Base-by-base conservation (phyloP, 2,888 invertebrate genomes). In the Bombyx huttoni region DNA sequence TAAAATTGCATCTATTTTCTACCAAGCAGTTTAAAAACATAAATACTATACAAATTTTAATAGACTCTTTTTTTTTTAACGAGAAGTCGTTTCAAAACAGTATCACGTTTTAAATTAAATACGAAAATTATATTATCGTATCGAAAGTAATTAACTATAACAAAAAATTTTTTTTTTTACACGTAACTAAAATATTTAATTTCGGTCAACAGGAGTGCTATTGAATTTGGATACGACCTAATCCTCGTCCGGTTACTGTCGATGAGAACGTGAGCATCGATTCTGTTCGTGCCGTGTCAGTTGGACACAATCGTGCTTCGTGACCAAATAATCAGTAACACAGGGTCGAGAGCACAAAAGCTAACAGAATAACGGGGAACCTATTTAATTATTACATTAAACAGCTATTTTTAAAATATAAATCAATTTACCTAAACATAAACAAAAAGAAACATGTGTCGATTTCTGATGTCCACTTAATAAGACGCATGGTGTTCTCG, bases 261-360 rank as follows among this genome's bases (percentile, higher is more conserved):
- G 48, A 51, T 35, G 24, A 56, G 61, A 65, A 70, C 74, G 72
- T 70, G 71, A 71, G 68, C 68, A 64, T 67, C 67, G 67, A 64
- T 68, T 65, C 24, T 64, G 65, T 68, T 64, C 66, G 62, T 63
- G 70, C 64, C 64, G 64, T 63, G 66, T 67, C 69, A 58, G 57
- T 55, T 53, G 53, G 56, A 58, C 57, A 62, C 60, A 65, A 68
- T 65, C 67, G 68, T 59, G 58, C 54, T 57, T 73, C 78, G 78
- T 79, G 78, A 76, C 72, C 68, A 62, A 66, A 61, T 67, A 63
- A 65, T 70, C 69, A 63, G 65, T 67, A 71, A 67, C 65, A 59
- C 57, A 40, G 40, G 40, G 40, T 40, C 40, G 40, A 40, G 9
- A 8, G 40, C 40, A 40, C 40, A 40, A 40, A 40, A 3, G 52